phyloP scores from a whole-genome alignment of 2,888 invertebrate genomes.

The Trissonchulus latispiculum region DNA sequence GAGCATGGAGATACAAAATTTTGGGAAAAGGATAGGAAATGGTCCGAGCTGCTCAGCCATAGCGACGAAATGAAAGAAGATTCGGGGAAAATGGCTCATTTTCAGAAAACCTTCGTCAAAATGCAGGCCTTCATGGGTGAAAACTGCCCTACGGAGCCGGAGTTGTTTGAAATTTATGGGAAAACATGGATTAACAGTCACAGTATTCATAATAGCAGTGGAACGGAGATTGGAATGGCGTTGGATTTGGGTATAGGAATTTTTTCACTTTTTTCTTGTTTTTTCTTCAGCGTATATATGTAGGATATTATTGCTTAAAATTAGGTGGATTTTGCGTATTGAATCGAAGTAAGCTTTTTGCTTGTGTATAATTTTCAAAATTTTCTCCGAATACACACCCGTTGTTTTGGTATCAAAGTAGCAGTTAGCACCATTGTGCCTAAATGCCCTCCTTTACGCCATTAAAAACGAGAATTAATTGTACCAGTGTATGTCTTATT shows the following conservation, averaged over 20 bases:
- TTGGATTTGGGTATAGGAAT: conserved; percentile 38
- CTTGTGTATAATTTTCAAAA: too few species aligned
- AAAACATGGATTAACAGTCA: conserved; percentile 40
- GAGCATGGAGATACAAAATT: conserved; percentile 35
- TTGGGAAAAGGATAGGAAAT: conserved; percentile 35
- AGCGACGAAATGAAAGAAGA: conserved; percentile 17
- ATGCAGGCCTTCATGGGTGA: conserved; percentile 22
- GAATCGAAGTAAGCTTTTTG: conserved; percentile 36
- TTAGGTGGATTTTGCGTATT: too few species aligned
- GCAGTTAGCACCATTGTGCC: too few species aligned
- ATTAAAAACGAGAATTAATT: too few species aligned
- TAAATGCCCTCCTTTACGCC: too few species aligned
- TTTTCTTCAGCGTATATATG: too few species aligned
- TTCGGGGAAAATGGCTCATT: conserved; percentile 35
- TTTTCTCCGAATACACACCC: too few species aligned
- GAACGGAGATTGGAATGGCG: conserved; percentile 39
- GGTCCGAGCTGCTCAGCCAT: conserved; percentile 26
- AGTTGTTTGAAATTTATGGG: conserved; percentile 37
- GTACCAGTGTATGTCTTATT: too few species aligned
- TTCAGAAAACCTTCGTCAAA: conserved; percentile 35
- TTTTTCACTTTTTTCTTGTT: too few species aligned
- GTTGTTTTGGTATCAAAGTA: too few species aligned
- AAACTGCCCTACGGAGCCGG: conserved; percentile 29
- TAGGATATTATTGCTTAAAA: too few species aligned
- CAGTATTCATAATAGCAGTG: conserved; percentile 38